Evolutionary conservation across 2,113 vertebrate species (phyloP).

Genomic region (Tretioscincus oriximinensis): DNA sequence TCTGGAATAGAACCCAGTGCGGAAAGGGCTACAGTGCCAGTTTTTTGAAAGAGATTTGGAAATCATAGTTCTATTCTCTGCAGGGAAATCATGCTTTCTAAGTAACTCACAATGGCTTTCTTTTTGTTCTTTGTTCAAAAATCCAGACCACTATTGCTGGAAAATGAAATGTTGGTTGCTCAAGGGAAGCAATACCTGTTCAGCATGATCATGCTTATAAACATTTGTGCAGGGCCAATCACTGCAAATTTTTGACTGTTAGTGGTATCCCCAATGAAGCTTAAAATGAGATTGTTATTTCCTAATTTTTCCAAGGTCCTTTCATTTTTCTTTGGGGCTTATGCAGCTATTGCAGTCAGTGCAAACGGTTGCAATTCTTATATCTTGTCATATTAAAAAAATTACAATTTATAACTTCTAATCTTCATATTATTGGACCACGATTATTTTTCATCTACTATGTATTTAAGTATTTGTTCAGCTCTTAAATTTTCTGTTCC

Average conservation of each 20-base stretch:
- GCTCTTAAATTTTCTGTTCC: background rate
- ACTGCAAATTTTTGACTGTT: no score
- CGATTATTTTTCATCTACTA: background rate
- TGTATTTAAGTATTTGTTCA: background rate
- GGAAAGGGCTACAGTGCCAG: background rate
- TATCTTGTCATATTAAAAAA: background rate
- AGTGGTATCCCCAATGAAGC: background rate
- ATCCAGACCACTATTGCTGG: no score
- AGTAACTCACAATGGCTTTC: background rate
- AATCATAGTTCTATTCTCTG: background rate
- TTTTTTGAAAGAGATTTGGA: background rate
- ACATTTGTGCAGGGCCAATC: background rate
- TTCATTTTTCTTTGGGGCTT: background rate
- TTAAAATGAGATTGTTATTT: background rate
- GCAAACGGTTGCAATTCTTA: background rate
- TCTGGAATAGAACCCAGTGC: no score
- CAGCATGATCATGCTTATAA: background rate
- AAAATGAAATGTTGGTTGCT: no score
- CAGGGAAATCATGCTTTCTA: background rate
- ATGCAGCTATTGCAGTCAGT: background rate
- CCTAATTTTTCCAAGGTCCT: background rate
- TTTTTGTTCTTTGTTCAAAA: background rate
- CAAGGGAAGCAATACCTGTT: background rate
- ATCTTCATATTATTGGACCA: background rate
- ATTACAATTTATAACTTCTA: background rate